These are phyloP conservation scores for Scomber japonicus DNA, from an alignment of 2,113 vertebrate species.

Conservation along the genomic window DNA sequence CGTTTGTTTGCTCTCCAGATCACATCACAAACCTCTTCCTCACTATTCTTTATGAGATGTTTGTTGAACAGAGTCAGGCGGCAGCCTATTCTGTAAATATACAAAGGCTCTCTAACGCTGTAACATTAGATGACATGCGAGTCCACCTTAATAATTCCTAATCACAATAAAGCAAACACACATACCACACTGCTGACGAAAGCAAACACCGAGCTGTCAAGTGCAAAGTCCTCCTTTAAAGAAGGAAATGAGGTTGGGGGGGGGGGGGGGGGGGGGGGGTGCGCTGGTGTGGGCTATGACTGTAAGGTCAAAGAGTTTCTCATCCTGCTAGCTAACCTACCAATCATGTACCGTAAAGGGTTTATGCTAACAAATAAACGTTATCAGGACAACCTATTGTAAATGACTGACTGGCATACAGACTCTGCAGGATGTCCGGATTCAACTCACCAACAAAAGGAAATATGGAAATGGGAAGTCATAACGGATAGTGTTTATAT, in stretches of 20 bases:
- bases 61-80: slow-evolving; percentile 15
- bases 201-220: slow-evolving; percentile 46
- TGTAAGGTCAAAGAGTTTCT: neutral
- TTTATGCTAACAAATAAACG: slow-evolving; percentile 41
- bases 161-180: slow-evolving; percentile 59
- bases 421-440: neutral
- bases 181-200: slow-evolving; percentile 12
- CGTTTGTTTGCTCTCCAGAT: neutral
- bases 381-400: neutral
- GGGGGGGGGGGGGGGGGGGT: neutral
- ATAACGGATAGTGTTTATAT: neutral
- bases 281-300: neutral
- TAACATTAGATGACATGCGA: neutral
- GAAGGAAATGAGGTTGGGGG: slow-evolving; percentile 42
- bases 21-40: slow-evolving; percentile 6
- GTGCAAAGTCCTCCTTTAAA: slow-evolving; percentile 70
- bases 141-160: slow-evolving; percentile 46
- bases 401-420: slow-evolving; percentile 11
- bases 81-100: neutral
- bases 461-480: neutral
- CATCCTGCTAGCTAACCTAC: neutral
- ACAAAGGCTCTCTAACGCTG: neutral
- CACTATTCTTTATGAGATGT: slow-evolving; percentile 24
- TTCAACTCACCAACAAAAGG: neutral
- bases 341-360: neutral